phyloP scores from a whole-genome alignment of 1,140 invertebrate genomes.

The Propsilocerus akamusi region DNA sequence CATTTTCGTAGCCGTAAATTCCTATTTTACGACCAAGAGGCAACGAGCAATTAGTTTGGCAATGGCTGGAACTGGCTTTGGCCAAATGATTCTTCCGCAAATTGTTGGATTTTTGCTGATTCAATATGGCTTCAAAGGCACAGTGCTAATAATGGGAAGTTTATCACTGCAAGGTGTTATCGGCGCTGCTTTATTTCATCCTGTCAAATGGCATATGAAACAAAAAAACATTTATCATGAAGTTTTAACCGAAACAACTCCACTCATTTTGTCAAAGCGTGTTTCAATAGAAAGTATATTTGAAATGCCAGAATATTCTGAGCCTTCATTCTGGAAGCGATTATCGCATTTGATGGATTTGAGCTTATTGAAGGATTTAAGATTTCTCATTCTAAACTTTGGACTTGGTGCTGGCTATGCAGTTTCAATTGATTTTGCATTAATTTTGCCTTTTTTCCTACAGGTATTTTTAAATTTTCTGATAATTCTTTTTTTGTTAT shows the following conservation, averaged over 20 bases:
- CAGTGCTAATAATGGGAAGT: slow-evolving; percentile 36
- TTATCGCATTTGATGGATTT: slow-evolving; percentile 28
- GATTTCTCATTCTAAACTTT: slow-evolving; percentile 41
- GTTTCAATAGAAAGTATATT: not conserved
- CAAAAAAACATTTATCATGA: slow-evolving; percentile 15
- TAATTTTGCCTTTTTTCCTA: slow-evolving; percentile 45
- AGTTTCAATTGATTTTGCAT: slow-evolving; percentile 45
- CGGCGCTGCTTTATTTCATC: slow-evolving; percentile 29
- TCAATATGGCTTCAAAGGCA: slow-evolving; percentile 31
- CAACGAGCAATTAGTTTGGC: slow-evolving; percentile 46
- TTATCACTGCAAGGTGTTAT: slow-evolving; percentile 36
- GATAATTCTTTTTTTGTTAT: slow-evolving; percentile 2
- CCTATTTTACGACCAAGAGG: slow-evolving; percentile 45
- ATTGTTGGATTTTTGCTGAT: slow-evolving; percentile 37
- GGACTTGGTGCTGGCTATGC: slow-evolving; percentile 42
- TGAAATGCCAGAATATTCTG: slow-evolving; percentile 14
- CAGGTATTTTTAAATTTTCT: slow-evolving; percentile 21
- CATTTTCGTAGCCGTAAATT: slow-evolving; percentile 48
- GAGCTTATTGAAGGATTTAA: slow-evolving; percentile 33
- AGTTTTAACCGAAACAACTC: not conserved
- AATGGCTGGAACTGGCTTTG: slow-evolving; percentile 48
- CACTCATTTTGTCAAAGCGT: not conserved
- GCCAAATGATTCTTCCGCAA: slow-evolving; percentile 53
- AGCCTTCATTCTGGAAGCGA: slow-evolving; percentile 3
- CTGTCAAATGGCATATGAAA: slow-evolving; percentile 30